These are phyloP conservation scores for Cryptosula pallasiana DNA, from an alignment of 2,888 invertebrate genomes.

Conservation along the genomic window DNA sequence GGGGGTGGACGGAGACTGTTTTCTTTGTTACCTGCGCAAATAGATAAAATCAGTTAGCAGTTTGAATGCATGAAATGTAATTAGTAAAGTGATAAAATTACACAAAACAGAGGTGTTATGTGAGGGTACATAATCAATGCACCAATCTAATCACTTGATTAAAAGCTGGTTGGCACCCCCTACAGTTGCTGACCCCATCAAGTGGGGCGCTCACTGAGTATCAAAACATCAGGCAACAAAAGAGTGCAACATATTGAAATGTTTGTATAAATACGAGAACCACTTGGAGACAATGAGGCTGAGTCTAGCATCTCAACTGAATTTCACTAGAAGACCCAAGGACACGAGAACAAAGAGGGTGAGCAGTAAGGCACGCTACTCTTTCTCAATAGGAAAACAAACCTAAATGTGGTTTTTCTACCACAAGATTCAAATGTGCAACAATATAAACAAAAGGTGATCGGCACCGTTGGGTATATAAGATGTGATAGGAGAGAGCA, in stretches of 20 bases:
- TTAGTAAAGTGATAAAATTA: too few species aligned
- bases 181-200: too few species aligned
- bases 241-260: conserved; percentile 4
- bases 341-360: background rate
- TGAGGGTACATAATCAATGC: too few species aligned
- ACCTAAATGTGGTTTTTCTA: conserved; percentile 21
- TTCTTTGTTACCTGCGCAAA: too few species aligned
- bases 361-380: conserved; percentile 9
- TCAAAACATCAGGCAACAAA: background rate
- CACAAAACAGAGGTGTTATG: too few species aligned
- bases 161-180: too few species aligned
- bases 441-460: background rate
- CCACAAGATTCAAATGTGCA: conserved; percentile 5
- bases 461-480: background rate
- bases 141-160: too few species aligned
- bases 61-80: background rate
- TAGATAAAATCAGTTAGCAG: background rate
- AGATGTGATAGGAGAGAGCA: background rate
- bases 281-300: conserved; percentile 11
- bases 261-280: background rate
- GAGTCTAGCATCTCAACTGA: background rate
- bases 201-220: too few species aligned
- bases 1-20: background rate
- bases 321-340: background rate
- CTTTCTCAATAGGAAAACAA: conserved; percentile 21